phyloP scores from a whole-genome alignment of 2,888 invertebrate genomes.

The Danaus chrysippus region DNA sequence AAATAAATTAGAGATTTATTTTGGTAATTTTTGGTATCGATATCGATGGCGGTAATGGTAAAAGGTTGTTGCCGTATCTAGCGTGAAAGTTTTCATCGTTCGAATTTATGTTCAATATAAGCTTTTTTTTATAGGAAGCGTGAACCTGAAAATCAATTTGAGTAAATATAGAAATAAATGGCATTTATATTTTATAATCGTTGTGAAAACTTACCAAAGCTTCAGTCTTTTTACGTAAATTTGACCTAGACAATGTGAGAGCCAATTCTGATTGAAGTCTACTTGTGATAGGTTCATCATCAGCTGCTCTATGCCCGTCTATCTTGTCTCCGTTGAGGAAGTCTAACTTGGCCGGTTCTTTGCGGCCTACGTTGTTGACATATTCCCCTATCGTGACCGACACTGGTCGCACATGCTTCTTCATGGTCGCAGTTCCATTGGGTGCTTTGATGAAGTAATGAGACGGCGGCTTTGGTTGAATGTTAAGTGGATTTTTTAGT shows the following conservation, averaged over 20 bases:
- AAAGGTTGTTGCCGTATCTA: slow-evolving; percentile 72
- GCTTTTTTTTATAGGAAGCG: slow-evolving; percentile 38
- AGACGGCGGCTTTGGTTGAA: slow-evolving; percentile 82
- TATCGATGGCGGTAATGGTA: slow-evolving; percentile 69
- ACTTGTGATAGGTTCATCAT: slow-evolving; percentile 79
- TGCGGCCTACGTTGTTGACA: slow-evolving; percentile 73
- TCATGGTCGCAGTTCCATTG: slow-evolving; percentile 77
- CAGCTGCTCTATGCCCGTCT: slow-evolving; percentile 56
- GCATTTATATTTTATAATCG: slow-evolving; percentile 5
- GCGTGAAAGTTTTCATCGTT: slow-evolving; percentile 71
- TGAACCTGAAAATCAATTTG: slow-evolving; percentile 54
- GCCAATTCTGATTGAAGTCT: slow-evolving; percentile 86
- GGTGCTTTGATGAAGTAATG: slow-evolving; percentile 82
- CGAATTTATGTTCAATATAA: slow-evolving; percentile 37
- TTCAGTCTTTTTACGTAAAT: slow-evolving; percentile 86
- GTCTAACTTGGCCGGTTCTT: slow-evolving; percentile 85
- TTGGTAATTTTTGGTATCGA: slow-evolving; percentile 70
- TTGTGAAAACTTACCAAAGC: slow-evolving; percentile 70
- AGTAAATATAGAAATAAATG: background rate
- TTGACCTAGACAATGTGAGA: slow-evolving; percentile 87
- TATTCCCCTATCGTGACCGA: slow-evolving; percentile 86
- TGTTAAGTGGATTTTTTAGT: slow-evolving; percentile 81
- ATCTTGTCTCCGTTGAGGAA: slow-evolving; percentile 78
- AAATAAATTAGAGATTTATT: slow-evolving; percentile 44
- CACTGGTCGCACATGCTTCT: slow-evolving; percentile 79